Evolutionary conservation across 2,113 vertebrate genomes (phyloP).

Genomic region (Pogona vitticeps): DNA sequence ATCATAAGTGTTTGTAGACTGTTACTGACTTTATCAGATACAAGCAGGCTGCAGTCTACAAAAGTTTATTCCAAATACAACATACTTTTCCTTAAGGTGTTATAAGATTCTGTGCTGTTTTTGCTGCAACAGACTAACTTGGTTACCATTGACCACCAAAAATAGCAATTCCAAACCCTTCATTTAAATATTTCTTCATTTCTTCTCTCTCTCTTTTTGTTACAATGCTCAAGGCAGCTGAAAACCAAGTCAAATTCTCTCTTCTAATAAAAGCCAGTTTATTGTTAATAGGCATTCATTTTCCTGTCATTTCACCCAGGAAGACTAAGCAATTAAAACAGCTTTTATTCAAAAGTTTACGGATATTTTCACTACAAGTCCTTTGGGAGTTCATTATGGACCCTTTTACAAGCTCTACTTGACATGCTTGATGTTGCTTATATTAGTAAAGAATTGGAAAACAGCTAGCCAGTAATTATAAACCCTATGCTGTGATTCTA

Average conservation of each 20-base stretch:
- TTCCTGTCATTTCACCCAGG: constrained; percentile 8
- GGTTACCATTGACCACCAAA: background rate
- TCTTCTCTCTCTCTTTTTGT: background rate
- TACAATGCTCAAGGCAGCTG: background rate
- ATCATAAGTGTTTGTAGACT: too few species aligned
- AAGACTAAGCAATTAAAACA: background rate
- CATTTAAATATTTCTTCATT: background rate
- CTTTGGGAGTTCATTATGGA: constrained; percentile 16
- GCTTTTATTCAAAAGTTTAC: constrained; percentile 1
- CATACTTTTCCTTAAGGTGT: too few species aligned
- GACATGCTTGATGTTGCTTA: background rate
- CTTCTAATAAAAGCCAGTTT: background rate
- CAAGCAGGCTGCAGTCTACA: too few species aligned
- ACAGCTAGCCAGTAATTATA: background rate
- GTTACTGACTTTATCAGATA: too few species aligned
- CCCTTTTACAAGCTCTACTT: background rate
- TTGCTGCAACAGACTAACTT: too few species aligned
- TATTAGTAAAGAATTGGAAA: background rate
- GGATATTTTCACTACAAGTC: background rate
- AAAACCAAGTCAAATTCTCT: background rate
- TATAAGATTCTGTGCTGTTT: too few species aligned
- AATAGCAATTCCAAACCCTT: background rate
- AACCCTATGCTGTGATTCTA: background rate
- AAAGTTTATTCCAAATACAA: too few species aligned
- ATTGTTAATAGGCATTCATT: constrained; percentile 4